Percentiles rank a stretch among this genome's conserved stretches.
Conservation (phyloP, 53 echinoderm and acorn worm species). For the Echinometra lucunter region DNA sequence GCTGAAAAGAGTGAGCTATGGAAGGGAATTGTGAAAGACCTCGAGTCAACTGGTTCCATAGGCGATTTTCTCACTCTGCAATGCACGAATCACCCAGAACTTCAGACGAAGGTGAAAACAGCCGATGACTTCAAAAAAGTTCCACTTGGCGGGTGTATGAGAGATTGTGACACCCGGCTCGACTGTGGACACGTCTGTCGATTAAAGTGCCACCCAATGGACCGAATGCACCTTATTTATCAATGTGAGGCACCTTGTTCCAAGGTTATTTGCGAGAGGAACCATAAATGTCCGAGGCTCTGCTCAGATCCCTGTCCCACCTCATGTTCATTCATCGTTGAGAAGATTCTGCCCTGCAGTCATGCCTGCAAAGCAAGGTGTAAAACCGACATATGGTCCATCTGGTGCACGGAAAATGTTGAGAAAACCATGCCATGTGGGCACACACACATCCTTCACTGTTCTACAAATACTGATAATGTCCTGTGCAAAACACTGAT, state of each 20-base stretch:
- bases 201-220: constrained; percentile 75
- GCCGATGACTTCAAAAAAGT: constrained; percentile 75
- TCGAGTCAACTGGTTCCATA: constrained; percentile 53
- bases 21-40: constrained; percentile 71
- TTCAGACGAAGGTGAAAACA: constrained; percentile 47
- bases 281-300: constrained; percentile 6
- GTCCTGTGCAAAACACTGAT: neutral
- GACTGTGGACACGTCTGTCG: constrained; percentile 79
- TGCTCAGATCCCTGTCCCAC: constrained; percentile 10
- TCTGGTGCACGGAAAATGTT: neutral
- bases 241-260: constrained; percentile 73
- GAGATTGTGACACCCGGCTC: constrained; percentile 70
- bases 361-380: neutral
- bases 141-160: constrained; percentile 80
- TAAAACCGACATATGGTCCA: neutral
- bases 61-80: constrained; percentile 67
- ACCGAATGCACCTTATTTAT: constrained; percentile 66
- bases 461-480: neutral
- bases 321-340: neutral
- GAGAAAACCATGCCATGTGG: constrained; percentile 31
- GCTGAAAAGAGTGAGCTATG: constrained; percentile 72
- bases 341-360: neutral
- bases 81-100: constrained; percentile 83
- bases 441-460: constrained; percentile 35
- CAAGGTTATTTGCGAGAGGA: constrained; percentile 1